These are phyloP conservation scores for Latrodectus geometricus DNA, from an alignment of 1,140 invertebrate species.

Conservation along the genomic window DNA sequence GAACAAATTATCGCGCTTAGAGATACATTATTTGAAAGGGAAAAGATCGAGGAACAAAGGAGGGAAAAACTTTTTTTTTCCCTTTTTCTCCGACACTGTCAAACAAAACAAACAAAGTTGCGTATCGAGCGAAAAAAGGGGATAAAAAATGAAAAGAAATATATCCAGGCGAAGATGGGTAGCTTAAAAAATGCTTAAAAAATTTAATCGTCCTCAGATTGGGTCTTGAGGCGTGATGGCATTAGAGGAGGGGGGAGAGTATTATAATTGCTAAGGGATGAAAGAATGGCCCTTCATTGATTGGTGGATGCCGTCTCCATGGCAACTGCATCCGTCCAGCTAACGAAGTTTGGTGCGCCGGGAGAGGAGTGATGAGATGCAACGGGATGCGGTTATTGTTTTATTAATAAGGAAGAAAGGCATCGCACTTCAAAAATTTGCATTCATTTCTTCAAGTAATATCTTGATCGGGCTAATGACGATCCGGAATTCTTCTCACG, in stretches of 20 bases:
- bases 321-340: slow-evolving; percentile 38
- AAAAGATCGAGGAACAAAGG: background rate
- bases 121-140: slow-evolving; percentile 14
- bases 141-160: background rate
- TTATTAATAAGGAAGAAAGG: slow-evolving; percentile 54
- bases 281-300: slow-evolving; percentile 25
- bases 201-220: slow-evolving; percentile 55
- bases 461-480: slow-evolving; percentile 55
- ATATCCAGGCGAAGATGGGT: slow-evolving; percentile 29
- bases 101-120: slow-evolving; percentile 52
- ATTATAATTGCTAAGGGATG: slow-evolving; percentile 48
- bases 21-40: background rate
- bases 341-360: slow-evolving; percentile 47
- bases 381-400: slow-evolving; percentile 44
- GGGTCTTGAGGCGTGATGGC: slow-evolving; percentile 28
- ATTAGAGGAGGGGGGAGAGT: slow-evolving; percentile 4
- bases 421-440: slow-evolving; percentile 25
- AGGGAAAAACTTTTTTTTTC: background rate
- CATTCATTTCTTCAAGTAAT: slow-evolving; percentile 50
- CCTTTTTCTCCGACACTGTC: slow-evolving; percentile 10
- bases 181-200: slow-evolving; percentile 57
- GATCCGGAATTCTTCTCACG: slow-evolving; percentile 32
- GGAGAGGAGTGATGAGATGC: slow-evolving; percentile 5
- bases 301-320: slow-evolving; percentile 40
- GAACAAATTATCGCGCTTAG: slow-evolving; percentile 47